Evolutionary conservation across 2,888 invertebrate species (phyloP), one percentile per base, ranked within the genome.

Genomic region (Pachydiplax longipennis): DNA sequence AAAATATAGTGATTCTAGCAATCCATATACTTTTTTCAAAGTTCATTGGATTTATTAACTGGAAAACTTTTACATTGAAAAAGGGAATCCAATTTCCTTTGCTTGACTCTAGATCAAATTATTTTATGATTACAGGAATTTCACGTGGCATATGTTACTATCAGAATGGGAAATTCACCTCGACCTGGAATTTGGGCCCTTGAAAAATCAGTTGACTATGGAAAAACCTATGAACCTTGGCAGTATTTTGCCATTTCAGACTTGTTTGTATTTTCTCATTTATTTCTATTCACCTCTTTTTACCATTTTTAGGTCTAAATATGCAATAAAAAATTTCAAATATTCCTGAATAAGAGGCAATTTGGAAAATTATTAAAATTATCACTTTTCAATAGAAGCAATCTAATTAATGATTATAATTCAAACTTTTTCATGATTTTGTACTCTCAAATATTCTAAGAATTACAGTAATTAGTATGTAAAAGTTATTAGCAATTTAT

Each of bases 81-180:
- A 40, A 40, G 40, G 6, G 40, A 40, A 40, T 5, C 40, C 40
- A 2, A 40, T 5, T 40, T 40, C 4, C 40, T n/a, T n/a, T n/a
- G n/a, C n/a, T n/a, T 37, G 37, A 37, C 37, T 37, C 37, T 37
- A 37, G 5, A 44, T 44, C 4, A 44, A 44, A 44, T 44, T 44
- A 6, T 44, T 6, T 44, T 44, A 44, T 44, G 44, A 10, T 44
- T 93, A 25, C 93, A 99, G 99, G 99, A 99, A 95, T 99, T 99
- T 94, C 99, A 99, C 94, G 99, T 99, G 35, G 99, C 99, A 0
- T 99, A 99, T 93, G 97, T 99, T 65, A 98, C 98, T 94, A 97
- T 99, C 92, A 97, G 97, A 93, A 99, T 99, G 99, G 99, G 98
- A 48, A 99, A 99, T 94, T 99, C 99, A 0, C 99, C 99, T 0